Base-by-base conservation (phyloP, 1,140 invertebrate species). In the Lepeophtheirus salmonis region DNA sequence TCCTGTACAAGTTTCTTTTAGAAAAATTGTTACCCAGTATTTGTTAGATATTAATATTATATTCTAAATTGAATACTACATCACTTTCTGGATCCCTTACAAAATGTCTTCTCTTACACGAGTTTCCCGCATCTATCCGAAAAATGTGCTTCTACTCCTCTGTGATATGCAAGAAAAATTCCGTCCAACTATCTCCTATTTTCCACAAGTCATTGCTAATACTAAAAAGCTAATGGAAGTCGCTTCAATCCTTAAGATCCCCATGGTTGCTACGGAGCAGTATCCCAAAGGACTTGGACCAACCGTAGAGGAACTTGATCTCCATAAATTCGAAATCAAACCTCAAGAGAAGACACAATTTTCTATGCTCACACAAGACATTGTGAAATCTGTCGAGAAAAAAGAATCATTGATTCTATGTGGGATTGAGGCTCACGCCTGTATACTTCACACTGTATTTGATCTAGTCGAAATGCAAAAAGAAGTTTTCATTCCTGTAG, bases 131-230 rank as follows among this genome's bases (percentile, higher is more conserved):
- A n/a, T n/a, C n/a, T n/a, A n/a, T n/a, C n/a, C n/a, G n/a, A n/a
- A n/a, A n/a, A n/a, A n/a, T n/a, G n/a, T n/a, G n/a, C n/a, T n/a
- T n/a, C n/a, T 81, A 6, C 77, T 81, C 63, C 65, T 81, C 3
- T 81, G 80, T 70, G 80, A 82, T 70, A 74, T 82, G 70, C 80
- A 82, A 68, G 80, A 80, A 66, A 80, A 79, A 65, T 82, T 82
- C 67, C 68, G 76, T 17, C 70, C 69, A 26, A 74, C 67, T 6
- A 80, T 83, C 53, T 70, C 75, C 62, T 77, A 77, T 66, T 83
- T 80, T 66, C 71, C 76, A 14, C 71, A 78, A 64, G 77, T 82
- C 54, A 71, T 78, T 6, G 64, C 69, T 20, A 76, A 77, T 56
- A 73, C 77, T 0, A 69, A 70, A 14, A 68, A 79, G 55, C 63